Conservation (phyloP, 2,797 vertebrate genomes). For the Myoxocephalus aenaeus region DNA sequence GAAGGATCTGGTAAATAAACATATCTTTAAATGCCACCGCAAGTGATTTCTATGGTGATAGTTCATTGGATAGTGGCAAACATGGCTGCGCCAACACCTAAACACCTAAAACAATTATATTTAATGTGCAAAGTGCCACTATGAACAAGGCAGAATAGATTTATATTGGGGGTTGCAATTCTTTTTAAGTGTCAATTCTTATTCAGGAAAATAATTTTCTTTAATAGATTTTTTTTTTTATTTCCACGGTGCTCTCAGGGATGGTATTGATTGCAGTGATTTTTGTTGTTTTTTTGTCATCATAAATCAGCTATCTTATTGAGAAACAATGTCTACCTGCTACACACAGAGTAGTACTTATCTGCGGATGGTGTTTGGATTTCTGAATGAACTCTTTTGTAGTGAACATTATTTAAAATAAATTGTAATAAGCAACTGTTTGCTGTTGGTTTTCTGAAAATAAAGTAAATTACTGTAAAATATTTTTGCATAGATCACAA, state of each 20-base stretch:
- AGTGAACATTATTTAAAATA: constrained; percentile 67
- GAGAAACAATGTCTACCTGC: constrained; percentile 25
- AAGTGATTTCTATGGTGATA: constrained; percentile 21
- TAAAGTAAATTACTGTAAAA: neutral
- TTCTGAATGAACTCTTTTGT: constrained; percentile 51
- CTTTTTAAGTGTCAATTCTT: constrained; percentile 15
- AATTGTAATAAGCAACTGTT: constrained; percentile 32
- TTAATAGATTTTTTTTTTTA: constrained; percentile 15
- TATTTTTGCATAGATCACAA: neutral
- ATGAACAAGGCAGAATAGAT: constrained; percentile 6
- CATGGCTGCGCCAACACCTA: neutral
- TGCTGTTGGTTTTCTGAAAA: neutral
- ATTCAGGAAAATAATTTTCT: constrained; percentile 24
- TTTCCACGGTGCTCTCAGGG: constrained; percentile 64
- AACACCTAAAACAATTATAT: neutral
- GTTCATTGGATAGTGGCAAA: neutral
- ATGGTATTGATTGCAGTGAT: constrained; percentile 44
- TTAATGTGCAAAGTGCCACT: constrained; percentile 48
- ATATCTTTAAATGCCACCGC: constrained; percentile 7
- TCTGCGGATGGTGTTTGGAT: constrained; percentile 15
- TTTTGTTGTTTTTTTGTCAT: constrained; percentile 8
- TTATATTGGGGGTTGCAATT: neutral
- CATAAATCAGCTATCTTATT: constrained; percentile 36
- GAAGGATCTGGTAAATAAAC: neutral
- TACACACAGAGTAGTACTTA: constrained; percentile 30